A percentile compares a stretch with the other conserved stretches of the same genome.
Conservation (phyloP, 1,140 invertebrate genomes). For the Drosophila prosaltans region DNA sequence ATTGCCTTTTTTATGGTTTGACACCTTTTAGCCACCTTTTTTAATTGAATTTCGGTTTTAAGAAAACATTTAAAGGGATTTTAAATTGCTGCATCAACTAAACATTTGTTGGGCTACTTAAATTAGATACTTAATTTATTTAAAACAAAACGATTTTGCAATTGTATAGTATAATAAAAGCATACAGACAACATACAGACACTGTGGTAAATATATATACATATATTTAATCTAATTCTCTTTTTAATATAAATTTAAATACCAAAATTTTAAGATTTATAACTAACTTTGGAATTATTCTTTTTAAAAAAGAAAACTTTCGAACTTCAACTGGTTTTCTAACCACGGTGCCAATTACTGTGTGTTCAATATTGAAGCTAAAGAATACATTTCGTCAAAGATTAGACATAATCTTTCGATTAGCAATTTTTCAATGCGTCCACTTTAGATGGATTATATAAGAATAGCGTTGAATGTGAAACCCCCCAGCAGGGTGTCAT, state of each 20-base stretch:
- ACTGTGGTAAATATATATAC: no score
- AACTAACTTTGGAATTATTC: no score
- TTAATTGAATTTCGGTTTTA: neutral
- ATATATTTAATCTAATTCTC: no score
- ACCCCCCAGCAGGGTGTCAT: slow-evolving; percentile 3
- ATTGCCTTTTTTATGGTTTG: neutral
- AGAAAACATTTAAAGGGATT: neutral
- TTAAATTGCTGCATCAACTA: neutral
- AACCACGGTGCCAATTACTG: neutral
- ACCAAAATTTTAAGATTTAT: no score
- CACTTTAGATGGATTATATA: slow-evolving; percentile 11
- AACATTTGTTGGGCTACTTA: neutral
- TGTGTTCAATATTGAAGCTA: neutral
- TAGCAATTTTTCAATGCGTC: slow-evolving; percentile 8
- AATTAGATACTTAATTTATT: no score
- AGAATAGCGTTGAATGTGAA: neutral
- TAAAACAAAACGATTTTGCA: no score
- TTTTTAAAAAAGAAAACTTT: no score
- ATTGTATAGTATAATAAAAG: no score
- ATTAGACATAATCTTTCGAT: slow-evolving; percentile 11
- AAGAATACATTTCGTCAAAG: slow-evolving; percentile 4
- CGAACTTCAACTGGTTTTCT: neutral
- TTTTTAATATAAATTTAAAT: no score
- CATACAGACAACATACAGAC: no score
- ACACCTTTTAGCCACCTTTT: neutral